A percentile compares a stretch with the other conserved stretches of the same genome.
These are phyloP conservation scores for Theristus sp. DNA, from an alignment of 2,888 invertebrate species.

Conservation along the genomic window DNA sequence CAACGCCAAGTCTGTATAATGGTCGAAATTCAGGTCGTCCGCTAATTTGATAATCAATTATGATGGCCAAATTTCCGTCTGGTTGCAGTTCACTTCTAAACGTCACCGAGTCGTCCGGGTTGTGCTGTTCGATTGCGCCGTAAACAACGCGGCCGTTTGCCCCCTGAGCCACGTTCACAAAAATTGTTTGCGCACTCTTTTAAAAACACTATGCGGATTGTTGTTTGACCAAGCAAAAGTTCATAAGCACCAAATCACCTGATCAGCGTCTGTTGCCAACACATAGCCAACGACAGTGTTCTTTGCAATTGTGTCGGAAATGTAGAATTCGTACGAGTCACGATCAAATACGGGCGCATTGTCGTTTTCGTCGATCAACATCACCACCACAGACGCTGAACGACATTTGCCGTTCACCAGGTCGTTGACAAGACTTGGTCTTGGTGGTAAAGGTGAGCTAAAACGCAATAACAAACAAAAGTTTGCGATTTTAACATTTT, in stretches of 20 bases:
- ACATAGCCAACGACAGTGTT: not conserved
- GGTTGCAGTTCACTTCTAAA: no score
- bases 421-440: no score
- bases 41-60: not conserved
- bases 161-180: no score
- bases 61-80: not conserved
- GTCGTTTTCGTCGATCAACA: conserved; percentile 22
- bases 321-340: conserved; percentile 11
- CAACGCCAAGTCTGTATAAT: not conserved
- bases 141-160: not conserved
- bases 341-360: conserved; percentile 21
- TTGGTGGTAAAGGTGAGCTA: no score
- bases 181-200: no score
- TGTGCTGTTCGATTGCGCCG: not conserved
- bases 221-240: no score
- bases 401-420: conserved; percentile 8
- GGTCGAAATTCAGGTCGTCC: not conserved
- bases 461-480: not conserved
- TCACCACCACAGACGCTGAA: conserved; percentile 14
- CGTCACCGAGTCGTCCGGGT: not conserved
- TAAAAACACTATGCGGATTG: no score
- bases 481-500: no score
- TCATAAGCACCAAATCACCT: not conserved
- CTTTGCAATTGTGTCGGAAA: conserved; percentile 10
- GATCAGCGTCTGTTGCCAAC: not conserved